Evolutionary conservation across 2,888 invertebrate genomes (phyloP).

Genomic region (Caenorhabditis zanzibari): DNA sequence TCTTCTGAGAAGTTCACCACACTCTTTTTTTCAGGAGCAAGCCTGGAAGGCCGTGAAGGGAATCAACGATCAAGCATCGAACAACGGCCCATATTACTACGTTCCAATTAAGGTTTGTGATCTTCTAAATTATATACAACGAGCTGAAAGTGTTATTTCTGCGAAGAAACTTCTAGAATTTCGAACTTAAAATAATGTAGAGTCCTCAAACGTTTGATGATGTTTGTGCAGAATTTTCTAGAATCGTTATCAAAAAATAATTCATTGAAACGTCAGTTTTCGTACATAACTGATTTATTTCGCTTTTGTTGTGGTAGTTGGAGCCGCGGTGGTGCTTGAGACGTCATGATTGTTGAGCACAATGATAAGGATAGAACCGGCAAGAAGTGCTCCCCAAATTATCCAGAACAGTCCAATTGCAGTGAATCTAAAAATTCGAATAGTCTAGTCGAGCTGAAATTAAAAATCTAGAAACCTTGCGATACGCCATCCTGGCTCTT

Average conservation of each 20-base stretch:
- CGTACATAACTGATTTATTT: conserved; percentile 20
- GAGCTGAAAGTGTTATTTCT: too few species aligned
- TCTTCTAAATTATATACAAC: too few species aligned
- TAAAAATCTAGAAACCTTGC: conserved; percentile 23
- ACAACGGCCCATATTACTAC: conserved; percentile 73
- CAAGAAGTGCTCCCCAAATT: conserved; percentile 68
- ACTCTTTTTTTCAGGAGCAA: conserved; percentile 60
- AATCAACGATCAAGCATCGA: conserved; percentile 73
- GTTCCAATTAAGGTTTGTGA: conserved; percentile 72
- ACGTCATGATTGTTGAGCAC: conserved; percentile 69
- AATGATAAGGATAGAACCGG: conserved; percentile 69
- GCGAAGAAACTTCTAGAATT: too few species aligned
- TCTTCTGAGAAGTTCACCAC: not conserved
- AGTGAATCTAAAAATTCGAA: conserved; percentile 36
- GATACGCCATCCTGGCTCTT: conserved; percentile 57
- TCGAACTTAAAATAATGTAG: too few species aligned
- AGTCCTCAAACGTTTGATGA: too few species aligned
- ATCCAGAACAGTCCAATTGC: conserved; percentile 66
- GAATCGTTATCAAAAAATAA: conserved; percentile 11
- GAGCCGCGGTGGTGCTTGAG: conserved; percentile 45
- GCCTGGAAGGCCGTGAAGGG: conserved; percentile 71
- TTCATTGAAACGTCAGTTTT: not conserved
- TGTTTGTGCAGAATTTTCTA: not conserved
- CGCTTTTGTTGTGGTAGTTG: conserved; percentile 43
- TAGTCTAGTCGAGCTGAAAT: not conserved